These are phyloP conservation scores for Noctua pronuba DNA, from an alignment of 2,888 invertebrate species.

Conservation along the genomic window DNA sequence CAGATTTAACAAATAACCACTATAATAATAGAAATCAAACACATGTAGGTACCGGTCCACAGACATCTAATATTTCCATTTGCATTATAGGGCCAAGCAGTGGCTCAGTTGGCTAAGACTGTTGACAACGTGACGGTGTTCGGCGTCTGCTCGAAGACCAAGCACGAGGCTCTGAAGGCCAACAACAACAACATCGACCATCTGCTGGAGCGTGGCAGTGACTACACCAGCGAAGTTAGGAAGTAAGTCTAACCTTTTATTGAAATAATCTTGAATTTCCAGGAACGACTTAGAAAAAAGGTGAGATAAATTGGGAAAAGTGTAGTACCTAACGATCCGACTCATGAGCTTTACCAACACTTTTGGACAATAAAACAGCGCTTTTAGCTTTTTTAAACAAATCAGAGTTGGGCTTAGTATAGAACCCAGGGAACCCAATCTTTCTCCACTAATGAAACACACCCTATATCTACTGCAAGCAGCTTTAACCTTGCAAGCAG, in stretches of 20 bases:
- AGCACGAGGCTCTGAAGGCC: slow-evolving; percentile 95
- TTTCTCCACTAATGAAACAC: not conserved
- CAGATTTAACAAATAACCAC: too few relatives aligned
- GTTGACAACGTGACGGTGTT: slow-evolving; percentile 95
- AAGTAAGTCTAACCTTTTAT: slow-evolving; percentile 91
- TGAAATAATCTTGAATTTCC: not conserved
- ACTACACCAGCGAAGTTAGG: slow-evolving; percentile 95
- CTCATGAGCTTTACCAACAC: not conserved
- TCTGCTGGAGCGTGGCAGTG: slow-evolving; percentile 94
- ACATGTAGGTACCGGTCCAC: too few relatives aligned
- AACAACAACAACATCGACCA: slow-evolving; percentile 93
- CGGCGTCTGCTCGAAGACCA: slow-evolving; percentile 95
- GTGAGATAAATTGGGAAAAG: not conserved
- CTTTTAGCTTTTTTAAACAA: not conserved
- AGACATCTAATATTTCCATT: slow-evolving; percentile 3
- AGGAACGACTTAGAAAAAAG: not conserved
- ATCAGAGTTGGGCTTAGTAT: not conserved
- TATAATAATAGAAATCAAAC: too few relatives aligned
- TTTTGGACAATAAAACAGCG: not conserved
- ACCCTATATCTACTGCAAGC: not conserved
- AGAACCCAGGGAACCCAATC: not conserved
- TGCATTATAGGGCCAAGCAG: slow-evolving; percentile 93
- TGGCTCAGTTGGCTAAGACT: slow-evolving; percentile 95
- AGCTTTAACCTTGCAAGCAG: not conserved
- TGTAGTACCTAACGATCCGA: too few relatives aligned